A percentile compares a stretch with the other conserved stretches of the same genome.
Conservation (phyloP, 2,797 vertebrate genomes). For the Amblyraja radiata region DNA sequence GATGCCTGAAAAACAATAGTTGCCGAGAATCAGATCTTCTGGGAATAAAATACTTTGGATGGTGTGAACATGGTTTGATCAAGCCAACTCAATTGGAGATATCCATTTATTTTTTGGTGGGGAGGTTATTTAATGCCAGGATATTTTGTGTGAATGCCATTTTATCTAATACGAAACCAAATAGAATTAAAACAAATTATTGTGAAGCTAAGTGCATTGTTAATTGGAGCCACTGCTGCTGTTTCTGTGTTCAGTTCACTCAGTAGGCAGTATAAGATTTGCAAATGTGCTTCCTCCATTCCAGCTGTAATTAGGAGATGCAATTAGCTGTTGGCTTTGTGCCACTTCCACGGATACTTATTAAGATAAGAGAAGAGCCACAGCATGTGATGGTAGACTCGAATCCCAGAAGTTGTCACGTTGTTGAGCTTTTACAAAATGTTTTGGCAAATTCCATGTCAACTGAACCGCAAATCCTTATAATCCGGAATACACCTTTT, state of each 20-base stretch:
- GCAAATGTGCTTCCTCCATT: not conserved
- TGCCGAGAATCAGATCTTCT: not conserved
- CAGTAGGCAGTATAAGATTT: conserved; percentile 16
- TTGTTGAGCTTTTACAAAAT: not conserved
- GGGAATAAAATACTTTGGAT: not conserved
- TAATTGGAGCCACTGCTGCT: not conserved
- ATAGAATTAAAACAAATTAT: not conserved
- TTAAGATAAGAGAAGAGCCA: not conserved
- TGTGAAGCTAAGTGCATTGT: not conserved
- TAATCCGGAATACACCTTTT: not conserved
- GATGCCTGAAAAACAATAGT: not conserved
- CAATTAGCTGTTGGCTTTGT: not conserved
- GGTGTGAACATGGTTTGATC: not conserved
- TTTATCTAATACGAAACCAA: conserved; percentile 14
- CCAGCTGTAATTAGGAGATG: not conserved
- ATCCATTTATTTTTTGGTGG: not conserved
- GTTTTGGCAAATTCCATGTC: not conserved
- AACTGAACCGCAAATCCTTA: not conserved
- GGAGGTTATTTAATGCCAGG: not conserved
- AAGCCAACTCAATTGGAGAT: not conserved
- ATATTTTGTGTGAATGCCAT: not conserved
- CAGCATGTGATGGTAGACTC: not conserved
- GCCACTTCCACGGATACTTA: not conserved
- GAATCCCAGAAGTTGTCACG: not conserved
- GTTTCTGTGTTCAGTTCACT: not conserved